Evolutionary conservation across 1,140 invertebrate species (phyloP).

Genomic region (Augochlora pura): DNA sequence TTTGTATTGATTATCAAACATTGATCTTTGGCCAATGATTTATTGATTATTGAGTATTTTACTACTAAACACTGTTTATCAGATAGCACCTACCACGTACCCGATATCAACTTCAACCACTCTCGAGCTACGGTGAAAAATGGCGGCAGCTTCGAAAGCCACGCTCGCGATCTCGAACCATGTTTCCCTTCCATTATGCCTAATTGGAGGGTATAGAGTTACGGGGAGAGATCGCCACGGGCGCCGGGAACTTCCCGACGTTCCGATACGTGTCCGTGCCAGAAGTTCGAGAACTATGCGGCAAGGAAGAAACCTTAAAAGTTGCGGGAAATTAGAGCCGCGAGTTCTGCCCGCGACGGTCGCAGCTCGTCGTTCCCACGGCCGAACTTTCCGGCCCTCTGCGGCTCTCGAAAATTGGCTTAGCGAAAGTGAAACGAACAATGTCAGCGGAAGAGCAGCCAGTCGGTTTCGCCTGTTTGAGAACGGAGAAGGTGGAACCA

Average conservation of each 20-base stretch:
- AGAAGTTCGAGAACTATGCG: constrained; percentile 53
- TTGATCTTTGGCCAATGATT: too few species aligned
- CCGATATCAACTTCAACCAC: too few species aligned
- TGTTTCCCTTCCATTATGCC: constrained; percentile 49
- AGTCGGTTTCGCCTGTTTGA: too few species aligned
- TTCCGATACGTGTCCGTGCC: constrained; percentile 32
- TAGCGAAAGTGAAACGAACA: constrained; percentile 52
- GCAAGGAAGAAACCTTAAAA: constrained; percentile 53
- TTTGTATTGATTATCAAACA: too few species aligned
- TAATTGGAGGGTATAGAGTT: constrained; percentile 37
- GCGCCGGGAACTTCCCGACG: constrained; percentile 19
- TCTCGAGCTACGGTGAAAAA: too few species aligned
- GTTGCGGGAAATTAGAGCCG: constrained; percentile 59
- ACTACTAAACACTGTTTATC: too few species aligned
- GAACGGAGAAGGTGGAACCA: too few species aligned
- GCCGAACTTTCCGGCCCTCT: constrained; percentile 45
- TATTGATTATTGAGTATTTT: too few species aligned
- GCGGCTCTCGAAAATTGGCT: constrained; percentile 59
- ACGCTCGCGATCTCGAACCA: not conserved
- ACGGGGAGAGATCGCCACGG: constrained; percentile 23
- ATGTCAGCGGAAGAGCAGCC: constrained; percentile 10
- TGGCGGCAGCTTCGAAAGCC: too few species aligned
- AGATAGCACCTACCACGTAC: too few species aligned
- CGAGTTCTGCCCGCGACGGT: constrained; percentile 9
- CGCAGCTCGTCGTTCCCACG: constrained; percentile 46